Percentiles rank a stretch among this genome's conserved stretches.
Evolutionary conservation across 2,888 invertebrate genomes (phyloP).

Genomic region (Campoplex nolae): DNA sequence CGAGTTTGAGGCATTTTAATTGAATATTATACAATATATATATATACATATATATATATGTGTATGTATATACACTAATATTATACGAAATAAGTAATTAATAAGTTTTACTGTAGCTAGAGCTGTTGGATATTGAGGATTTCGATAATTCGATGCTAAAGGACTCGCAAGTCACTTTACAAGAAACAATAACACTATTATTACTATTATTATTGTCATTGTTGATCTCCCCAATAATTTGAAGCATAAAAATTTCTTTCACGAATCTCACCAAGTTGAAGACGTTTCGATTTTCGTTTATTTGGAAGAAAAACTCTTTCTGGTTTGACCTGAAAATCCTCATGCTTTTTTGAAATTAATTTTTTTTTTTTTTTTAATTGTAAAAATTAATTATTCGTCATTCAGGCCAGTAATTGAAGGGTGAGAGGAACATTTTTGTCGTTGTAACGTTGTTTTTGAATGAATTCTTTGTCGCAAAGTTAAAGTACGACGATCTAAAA

Average conservation of each 20-base stretch:
- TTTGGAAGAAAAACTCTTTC: background rate
- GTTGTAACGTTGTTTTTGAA: background rate
- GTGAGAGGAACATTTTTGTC: background rate
- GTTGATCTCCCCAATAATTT: background rate
- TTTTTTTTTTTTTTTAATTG: background rate
- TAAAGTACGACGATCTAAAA: background rate
- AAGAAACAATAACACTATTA: conserved; percentile 37
- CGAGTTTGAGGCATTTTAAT: conserved; percentile 66
- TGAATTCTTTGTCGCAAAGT: background rate
- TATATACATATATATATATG: conserved; percentile 37
- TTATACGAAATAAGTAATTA: conserved; percentile 65
- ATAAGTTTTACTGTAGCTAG: conserved; percentile 66
- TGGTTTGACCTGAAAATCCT: background rate
- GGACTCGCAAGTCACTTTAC: conserved; percentile 56
- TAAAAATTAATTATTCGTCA: background rate
- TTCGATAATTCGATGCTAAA: conserved; percentile 64
- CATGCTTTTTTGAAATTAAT: background rate
- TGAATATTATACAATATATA: conserved; percentile 50
- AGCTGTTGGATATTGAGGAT: conserved; percentile 62
- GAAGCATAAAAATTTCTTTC: conserved; percentile 1
- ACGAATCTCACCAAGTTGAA: background rate
- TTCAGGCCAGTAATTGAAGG: background rate
- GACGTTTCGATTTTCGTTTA: background rate
- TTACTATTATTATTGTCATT: conserved; percentile 27
- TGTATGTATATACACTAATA: conserved; percentile 38